These are phyloP conservation scores for Archips xylosteana DNA, from an alignment of 2,888 invertebrate species.

Conservation along the genomic window DNA sequence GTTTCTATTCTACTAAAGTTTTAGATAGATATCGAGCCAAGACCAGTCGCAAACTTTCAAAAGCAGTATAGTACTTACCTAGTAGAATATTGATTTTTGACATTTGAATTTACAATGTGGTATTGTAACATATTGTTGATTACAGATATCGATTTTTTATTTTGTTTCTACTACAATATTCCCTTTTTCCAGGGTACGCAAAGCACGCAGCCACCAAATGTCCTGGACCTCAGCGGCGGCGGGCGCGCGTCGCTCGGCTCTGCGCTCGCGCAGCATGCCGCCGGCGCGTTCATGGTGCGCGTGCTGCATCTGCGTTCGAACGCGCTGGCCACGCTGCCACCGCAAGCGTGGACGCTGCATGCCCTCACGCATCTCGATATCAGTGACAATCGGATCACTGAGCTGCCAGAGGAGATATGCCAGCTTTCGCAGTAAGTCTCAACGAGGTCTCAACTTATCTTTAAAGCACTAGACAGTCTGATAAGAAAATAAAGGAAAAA, in stretches of 20 bases:
- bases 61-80: too few species aligned
- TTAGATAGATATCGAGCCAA: neutral
- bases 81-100: too few species aligned
- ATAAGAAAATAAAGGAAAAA: too few species aligned
- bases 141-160: neutral
- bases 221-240: constrained; percentile 75
- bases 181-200: constrained; percentile 71
- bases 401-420: constrained; percentile 87
- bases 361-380: constrained; percentile 88
- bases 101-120: too few species aligned
- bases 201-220: constrained; percentile 78
- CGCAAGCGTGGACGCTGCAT: constrained; percentile 85
- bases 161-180: neutral
- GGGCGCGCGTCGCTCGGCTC: constrained; percentile 67
- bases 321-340: constrained; percentile 86
- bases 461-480: too few species aligned
- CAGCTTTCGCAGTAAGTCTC: constrained; percentile 75
- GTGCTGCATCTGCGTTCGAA: constrained; percentile 78
- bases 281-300: constrained; percentile 71
- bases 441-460: neutral
- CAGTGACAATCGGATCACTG: constrained; percentile 88
- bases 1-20: neutral
- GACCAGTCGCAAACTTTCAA: too few species aligned
- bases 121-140: too few species aligned
- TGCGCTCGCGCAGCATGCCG: constrained; percentile 68